Evolutionary conservation across 2,888 invertebrate genomes (phyloP).

Genomic region (Ormyrus thymus): DNA sequence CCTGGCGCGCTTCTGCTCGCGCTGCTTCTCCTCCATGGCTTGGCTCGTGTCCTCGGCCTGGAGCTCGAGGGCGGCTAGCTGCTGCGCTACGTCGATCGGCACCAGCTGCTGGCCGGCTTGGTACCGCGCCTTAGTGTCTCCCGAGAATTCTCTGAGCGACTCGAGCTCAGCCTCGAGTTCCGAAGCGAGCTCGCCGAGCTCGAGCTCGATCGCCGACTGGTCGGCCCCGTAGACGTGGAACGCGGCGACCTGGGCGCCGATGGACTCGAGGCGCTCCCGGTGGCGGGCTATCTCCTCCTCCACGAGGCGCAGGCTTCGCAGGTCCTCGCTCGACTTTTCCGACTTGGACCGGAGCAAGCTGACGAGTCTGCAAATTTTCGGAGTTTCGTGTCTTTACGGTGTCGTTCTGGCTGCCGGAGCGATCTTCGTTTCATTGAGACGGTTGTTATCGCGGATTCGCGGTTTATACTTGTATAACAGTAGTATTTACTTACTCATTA

Average conservation of each 20-base stretch:
- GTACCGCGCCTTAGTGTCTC: constrained; percentile 74
- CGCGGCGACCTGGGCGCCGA: constrained; percentile 60
- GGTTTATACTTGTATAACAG: background rate
- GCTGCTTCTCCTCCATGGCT: constrained; percentile 90
- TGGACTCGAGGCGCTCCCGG: constrained; percentile 81
- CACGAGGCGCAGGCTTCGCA: constrained; percentile 85
- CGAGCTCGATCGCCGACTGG: constrained; percentile 79
- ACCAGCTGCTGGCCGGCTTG: constrained; percentile 74
- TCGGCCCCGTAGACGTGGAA: constrained; percentile 88
- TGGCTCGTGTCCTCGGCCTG: constrained; percentile 86
- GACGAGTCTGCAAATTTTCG: constrained; percentile 81
- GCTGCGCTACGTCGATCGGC: constrained; percentile 86
- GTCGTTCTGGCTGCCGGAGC: too few species aligned
- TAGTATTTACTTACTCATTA: too few species aligned
- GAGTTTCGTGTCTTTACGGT: background rate
- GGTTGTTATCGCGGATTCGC: too few species aligned
- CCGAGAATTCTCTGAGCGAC: constrained; percentile 69
- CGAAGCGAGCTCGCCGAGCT: constrained; percentile 78
- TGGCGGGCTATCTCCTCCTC: constrained; percentile 83
- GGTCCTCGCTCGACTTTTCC: constrained; percentile 84
- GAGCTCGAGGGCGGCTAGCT: constrained; percentile 88
- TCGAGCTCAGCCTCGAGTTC: constrained; percentile 67
- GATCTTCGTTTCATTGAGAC: too few species aligned
- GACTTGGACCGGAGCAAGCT: constrained; percentile 86
- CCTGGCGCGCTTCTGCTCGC: constrained; percentile 90